These are phyloP conservation scores for Petrosia ficiformis DNA, from an alignment of 37 sponge, comb jelly and placozoan genomes.

Conservation along the genomic window DNA sequence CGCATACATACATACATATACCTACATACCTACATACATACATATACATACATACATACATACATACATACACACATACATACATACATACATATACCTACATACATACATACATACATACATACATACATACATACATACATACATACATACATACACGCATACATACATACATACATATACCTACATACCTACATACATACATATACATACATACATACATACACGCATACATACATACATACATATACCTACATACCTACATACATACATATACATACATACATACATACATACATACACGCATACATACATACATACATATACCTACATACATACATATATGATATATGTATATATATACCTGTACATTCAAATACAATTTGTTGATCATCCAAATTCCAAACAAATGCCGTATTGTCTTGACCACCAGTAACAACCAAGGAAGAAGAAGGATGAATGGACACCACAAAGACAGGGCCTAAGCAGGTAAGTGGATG, in stretches of 20 bases:
- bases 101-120: background rate
- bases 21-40: conserved; percentile 38
- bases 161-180: background rate
- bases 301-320: background rate
- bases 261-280: background rate
- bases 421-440: conserved; percentile 90
- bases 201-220: background rate
- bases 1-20: background rate
- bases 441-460: conserved; percentile 40
- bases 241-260: background rate
- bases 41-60: background rate
- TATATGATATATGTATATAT: background rate
- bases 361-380: conserved; percentile 67
- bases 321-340: background rate
- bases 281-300: background rate
- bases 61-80: background rate
- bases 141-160: background rate
- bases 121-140: background rate
- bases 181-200: conserved; percentile 34
- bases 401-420: conserved; percentile 82
- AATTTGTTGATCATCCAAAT: conserved; percentile 40
- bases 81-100: background rate
- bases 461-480: conserved; percentile 72
- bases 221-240: background rate
- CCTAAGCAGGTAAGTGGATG: too few relatives aligned